Base-by-base conservation (phyloP, 92 coral and sea anemone genomes). In the Siderastrea radians region DNA sequence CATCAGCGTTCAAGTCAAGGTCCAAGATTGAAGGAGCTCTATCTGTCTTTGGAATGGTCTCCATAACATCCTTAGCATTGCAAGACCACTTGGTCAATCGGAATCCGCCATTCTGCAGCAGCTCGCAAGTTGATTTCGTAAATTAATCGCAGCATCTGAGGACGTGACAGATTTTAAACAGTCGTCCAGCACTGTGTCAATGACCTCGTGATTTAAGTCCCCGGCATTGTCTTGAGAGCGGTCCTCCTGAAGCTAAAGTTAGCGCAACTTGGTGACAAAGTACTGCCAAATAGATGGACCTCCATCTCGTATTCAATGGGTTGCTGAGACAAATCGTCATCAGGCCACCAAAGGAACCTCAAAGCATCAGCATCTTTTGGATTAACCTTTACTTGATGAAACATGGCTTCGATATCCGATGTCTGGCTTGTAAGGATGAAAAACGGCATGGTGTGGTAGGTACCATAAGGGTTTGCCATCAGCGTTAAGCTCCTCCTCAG, bases 351-450 rank as follows among this genome's bases (percentile, higher is more conserved):
- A 11, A 87, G 57, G 58, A 87, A 87, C n/a, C 86, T 72, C 49
- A 87, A 72, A 9, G 64, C 71, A 19, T 79, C 0, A 47, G 85
- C 59, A 43, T 87, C 66, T n/a, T 70, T 59, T 3, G 81, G 86
- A 3, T 79, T 51, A n/a, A 73, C 91, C 55, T 47, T 50, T 2
- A 80, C 74, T 13, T 87, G 91, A 38, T 78, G 72, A 44, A 87
- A 26, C 86, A 80, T 87, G 46, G 51, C 81, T 19, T 87, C 86
- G 19, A 87, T 80, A 44, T 87, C 87, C 1, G 87, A 74, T 67
- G 49, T 67, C 72, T 67, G 72, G 72, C 49, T 67, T 67, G 49
- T 67, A 49, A 14, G 72, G 72, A 38, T 67, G 72, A 49, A 67
- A 67, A 67, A 67, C 72, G 49, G 72, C 72, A 43, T 64, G 72